Evolutionary conservation across 2,113 vertebrate species (phyloP), one percentile per base, ranked within the genome.

Genomic region (Uria aalge): DNA sequence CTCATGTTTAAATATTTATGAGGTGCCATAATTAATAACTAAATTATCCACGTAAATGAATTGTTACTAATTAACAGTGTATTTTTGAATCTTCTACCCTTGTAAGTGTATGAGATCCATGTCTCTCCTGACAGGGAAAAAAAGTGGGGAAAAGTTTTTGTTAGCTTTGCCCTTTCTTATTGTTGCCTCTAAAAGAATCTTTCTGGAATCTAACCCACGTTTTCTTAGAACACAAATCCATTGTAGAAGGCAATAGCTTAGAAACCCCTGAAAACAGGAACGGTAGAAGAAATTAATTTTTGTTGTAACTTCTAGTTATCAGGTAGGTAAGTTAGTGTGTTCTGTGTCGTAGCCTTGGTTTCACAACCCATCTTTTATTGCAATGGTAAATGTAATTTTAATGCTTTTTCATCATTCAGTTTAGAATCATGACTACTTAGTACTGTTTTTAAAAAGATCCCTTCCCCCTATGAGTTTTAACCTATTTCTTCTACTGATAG

Each of bases 21-120:
- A 76, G 20, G 27, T 17, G 12, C 34, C 32, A 30, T 41, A 94
- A 88, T 73, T 83, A 68, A 91, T 95, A 72, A 57, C 36, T 64
- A 78, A 73, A 73, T 73, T 88, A 55, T 27, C 24, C 32, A 72
- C 8, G 1, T 76, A 81, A 89, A 72, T 74, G 53, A 86, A 73
- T 77, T 88, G 27, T 52, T 63, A 56, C 30, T 91, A 91, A 76
- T 87, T 67, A 94, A n/a, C 43, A 79, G 29, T n/a, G 12, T 50
- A 8, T 77, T 83, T 38, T 50, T 40, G 53, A 40, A 43, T 90
- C 57, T n/a, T 55, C 14, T 34, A 2, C 24, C 15, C 48, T 56
- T 34, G 21, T 68, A 85, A 15, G 20, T 88, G 6, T n/a, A 18
- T 2, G 10, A 47, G 7, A 32, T 60, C 24, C 5, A 15, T 21